Base-by-base conservation (phyloP, 2,113 vertebrate species). In the Isichthys henryi region DNA sequence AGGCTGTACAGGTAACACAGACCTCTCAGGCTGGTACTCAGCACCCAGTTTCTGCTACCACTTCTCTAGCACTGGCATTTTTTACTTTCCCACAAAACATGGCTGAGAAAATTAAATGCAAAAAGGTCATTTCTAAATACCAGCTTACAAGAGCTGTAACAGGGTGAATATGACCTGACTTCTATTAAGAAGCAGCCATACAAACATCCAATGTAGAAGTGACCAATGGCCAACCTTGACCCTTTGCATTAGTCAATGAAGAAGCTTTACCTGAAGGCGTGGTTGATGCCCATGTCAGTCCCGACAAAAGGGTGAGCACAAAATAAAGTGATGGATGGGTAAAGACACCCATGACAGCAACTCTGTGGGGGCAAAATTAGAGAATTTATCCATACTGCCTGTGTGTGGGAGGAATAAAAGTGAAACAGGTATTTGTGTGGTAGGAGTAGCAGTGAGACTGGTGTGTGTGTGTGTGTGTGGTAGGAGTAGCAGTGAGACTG, bases 361-460 rank as follows among this genome's bases (percentile, higher is more conserved):
- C 74, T 43, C 74, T 80, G 74, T 80, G 74, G 74, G 74, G 74
- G 15, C 74, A 80, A 43, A 17, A 43, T 80, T 80, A 80, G 35
- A 80, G 35, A 80, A 80, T 35, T 80, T 80, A 80, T 39, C 17
- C 39, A 80, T 17, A 80, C 31, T 19, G 31, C 35, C 15, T 80
- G 31, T 43, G 92, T 95, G 52, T 52, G 70, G 58, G 21, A 62
- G 21, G 58, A n/a, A 2, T 62, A 23, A 2, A 23, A 62, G 21
- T 23, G 23, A 62, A 7, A n/a, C 56, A 62, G 56, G n/a, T n/a
- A 23, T 62, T 7, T 2, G 2, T n/a, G 6, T 62, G 2, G 23
- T 23, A n/a, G 23, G 58, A 62, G 7, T 27, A 8, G 7, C 58
- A n/a, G 58, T n/a, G n/a, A 66, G 58, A 66, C 23, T 39, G 39